phyloP scores from a whole-genome alignment of 2,797 vertebrate genomes.

The Lophotriccus pileatus region DNA sequence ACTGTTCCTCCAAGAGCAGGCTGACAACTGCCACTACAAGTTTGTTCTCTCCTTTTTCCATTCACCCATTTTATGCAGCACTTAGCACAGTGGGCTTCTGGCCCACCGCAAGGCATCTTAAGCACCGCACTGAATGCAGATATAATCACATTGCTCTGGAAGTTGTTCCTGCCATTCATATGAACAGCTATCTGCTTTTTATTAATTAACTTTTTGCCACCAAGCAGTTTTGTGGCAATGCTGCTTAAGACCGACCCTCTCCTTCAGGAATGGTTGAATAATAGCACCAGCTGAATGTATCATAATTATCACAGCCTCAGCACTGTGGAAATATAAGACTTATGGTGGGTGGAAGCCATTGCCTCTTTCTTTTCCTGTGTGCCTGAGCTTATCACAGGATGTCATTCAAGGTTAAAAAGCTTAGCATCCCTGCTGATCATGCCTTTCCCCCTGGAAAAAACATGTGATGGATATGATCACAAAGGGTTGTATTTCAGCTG shows the following conservation, averaged over 20 bases:
- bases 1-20: conserved; percentile 58
- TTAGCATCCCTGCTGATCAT: conserved; percentile 66
- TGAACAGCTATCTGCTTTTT: conserved; percentile 48
- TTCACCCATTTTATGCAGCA: conserved; percentile 47
- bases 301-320: conserved; percentile 50
- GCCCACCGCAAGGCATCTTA: conserved; percentile 22
- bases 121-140: conserved; percentile 40
- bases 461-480: conserved; percentile 58
- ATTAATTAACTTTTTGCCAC: conserved; percentile 46
- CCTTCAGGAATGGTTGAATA: conserved; percentile 46
- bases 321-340: conserved; percentile 55
- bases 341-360: conserved; percentile 58
- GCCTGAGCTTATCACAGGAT: conserved; percentile 46
- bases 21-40: conserved; percentile 65
- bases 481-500: conserved; percentile 61
- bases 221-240: neutral
- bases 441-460: conserved; percentile 60
- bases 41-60: conserved; percentile 65
- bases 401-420: conserved; percentile 70
- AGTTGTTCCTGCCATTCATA: conserved; percentile 51
- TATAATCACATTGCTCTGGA: conserved; percentile 38
- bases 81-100: conserved; percentile 59
- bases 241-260: neutral
- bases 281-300: conserved; percentile 54
- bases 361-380: conserved; percentile 56